Conservation (phyloP, 35 echinoderm and acorn worm genomes). For the Patiria miniata region DNA sequence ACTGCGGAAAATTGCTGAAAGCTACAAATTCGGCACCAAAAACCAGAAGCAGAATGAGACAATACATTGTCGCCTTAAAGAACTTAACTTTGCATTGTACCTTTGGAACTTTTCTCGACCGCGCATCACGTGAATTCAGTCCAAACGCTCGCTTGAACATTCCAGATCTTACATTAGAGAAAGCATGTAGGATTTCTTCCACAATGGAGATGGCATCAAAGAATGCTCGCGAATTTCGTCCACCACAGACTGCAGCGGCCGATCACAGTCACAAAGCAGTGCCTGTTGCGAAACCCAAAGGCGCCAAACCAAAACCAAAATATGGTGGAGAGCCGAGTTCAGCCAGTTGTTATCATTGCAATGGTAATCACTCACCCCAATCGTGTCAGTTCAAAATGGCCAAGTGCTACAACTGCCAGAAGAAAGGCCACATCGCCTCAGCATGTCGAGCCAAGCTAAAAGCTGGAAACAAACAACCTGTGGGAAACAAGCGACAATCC, state of each 20-base stretch:
- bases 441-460: slow-evolving; percentile 7
- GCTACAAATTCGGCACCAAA: slow-evolving; percentile 56
- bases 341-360: slow-evolving; percentile 27
- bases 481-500: background rate
- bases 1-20: slow-evolving; percentile 51
- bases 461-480: background rate
- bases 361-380: too few relatives aligned
- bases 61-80: too few relatives aligned
- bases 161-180: slow-evolving; percentile 25
- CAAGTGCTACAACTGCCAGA: slow-evolving; percentile 34
- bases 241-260: background rate
- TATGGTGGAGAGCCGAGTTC: background rate
- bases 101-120: slow-evolving; percentile 54
- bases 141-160: slow-evolving; percentile 36
- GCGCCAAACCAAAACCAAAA: slow-evolving; percentile 3
- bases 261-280: background rate
- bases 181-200: slow-evolving; percentile 24
- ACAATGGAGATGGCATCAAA: too few relatives aligned
- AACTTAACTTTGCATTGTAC: slow-evolving; percentile 53
- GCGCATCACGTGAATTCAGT: slow-evolving; percentile 34
- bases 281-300: background rate
- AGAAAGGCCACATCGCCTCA: slow-evolving; percentile 29
- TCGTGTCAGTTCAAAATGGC: slow-evolving; percentile 24
- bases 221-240: slow-evolving; percentile 28
- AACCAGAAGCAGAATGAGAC: slow-evolving; percentile 27